A percentile compares a stretch with the other conserved stretches of the same genome.
These are phyloP conservation scores for Drosophila paulistorum DNA, from an alignment of 1,140 invertebrate species.

Conservation along the genomic window DNA sequence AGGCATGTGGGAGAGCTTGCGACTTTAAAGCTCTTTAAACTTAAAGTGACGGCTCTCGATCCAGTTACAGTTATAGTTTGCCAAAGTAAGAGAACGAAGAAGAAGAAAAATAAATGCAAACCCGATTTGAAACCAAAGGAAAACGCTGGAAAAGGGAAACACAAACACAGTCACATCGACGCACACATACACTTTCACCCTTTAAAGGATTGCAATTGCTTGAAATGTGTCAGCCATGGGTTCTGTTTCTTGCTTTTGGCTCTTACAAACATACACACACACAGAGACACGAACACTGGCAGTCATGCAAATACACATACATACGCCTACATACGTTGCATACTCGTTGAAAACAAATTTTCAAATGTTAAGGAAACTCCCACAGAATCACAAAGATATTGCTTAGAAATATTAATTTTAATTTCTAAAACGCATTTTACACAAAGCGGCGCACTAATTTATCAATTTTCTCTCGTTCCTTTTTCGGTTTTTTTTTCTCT, in stretches of 20 bases:
- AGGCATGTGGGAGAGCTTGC: slow-evolving; percentile 16
- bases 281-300: slow-evolving; percentile 15
- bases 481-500: slow-evolving; percentile 51
- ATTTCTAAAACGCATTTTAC: slow-evolving; percentile 45
- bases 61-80: slow-evolving; percentile 24
- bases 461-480: slow-evolving; percentile 41
- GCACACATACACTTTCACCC: slow-evolving; percentile 66
- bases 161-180: background rate
- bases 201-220: slow-evolving; percentile 65
- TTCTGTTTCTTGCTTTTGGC: slow-evolving; percentile 11
- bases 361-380: slow-evolving; percentile 45
- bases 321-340: slow-evolving; percentile 26
- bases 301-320: slow-evolving; percentile 29
- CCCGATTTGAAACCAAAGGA: slow-evolving; percentile 7
- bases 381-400: slow-evolving; percentile 29
- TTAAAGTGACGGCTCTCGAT: slow-evolving; percentile 15
- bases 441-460: slow-evolving; percentile 57
- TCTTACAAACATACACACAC: slow-evolving; percentile 25
- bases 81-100: slow-evolving; percentile 29
- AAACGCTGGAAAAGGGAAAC: slow-evolving; percentile 13
- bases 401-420: slow-evolving; percentile 42
- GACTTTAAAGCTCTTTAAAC: slow-evolving; percentile 57
- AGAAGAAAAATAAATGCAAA: background rate
- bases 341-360: slow-evolving; percentile 58
- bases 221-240: slow-evolving; percentile 70